These are phyloP conservation scores for Drosophila mauritiana DNA, from an alignment of 1,140 invertebrate species.

Conservation along the genomic window DNA sequence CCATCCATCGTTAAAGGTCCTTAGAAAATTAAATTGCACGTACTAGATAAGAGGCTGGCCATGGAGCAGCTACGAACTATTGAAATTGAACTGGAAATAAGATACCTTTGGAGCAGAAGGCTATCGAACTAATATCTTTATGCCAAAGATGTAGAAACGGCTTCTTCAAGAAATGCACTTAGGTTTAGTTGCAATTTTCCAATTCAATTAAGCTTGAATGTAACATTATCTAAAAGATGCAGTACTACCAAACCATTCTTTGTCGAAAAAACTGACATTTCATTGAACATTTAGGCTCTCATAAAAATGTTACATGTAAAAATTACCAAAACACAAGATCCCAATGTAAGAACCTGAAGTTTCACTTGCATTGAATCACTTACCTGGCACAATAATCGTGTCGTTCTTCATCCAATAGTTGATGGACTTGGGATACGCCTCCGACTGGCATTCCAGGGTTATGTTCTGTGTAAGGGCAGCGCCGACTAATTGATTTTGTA, in stretches of 20 bases:
- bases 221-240: neutral
- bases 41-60: too few relatives aligned
- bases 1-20: conserved; percentile 38
- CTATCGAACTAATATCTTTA: neutral
- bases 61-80: neutral
- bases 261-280: too few relatives aligned
- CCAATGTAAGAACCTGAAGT: too few relatives aligned
- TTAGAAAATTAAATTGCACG: conserved; percentile 53
- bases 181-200: neutral
- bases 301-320: neutral
- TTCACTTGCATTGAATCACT: conserved; percentile 66
- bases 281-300: neutral
- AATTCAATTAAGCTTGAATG: neutral
- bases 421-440: conserved; percentile 94
- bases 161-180: neutral
- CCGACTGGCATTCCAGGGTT: conserved; percentile 92
- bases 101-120: neutral
- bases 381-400: conserved; percentile 92
- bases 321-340: too few relatives aligned
- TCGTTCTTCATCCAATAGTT: conserved; percentile 94
- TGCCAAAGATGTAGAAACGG: neutral
- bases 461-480: conserved; percentile 90
- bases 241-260: neutral
- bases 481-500: conserved; percentile 93
- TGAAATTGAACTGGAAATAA: conserved; percentile 14